Base-by-base conservation (phyloP, 2,113 vertebrate species). In the Terrapene triunguis region DNA sequence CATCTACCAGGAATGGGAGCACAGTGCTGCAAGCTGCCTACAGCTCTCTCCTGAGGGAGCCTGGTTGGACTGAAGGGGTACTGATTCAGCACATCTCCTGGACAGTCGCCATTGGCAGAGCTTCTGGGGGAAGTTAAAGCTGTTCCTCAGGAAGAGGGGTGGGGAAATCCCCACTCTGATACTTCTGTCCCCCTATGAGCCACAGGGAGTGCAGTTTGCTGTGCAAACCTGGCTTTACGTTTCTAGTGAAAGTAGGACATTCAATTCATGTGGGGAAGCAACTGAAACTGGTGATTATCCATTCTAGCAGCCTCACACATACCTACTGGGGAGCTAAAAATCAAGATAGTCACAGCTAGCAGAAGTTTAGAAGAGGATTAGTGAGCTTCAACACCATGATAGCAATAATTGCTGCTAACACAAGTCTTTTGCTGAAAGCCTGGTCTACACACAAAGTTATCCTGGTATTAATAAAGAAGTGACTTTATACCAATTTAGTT, bases 371-470 rank as follows among this genome's bases (percentile, higher is more conserved):
- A 93, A 86, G 55, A 94, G 89, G 54, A 32, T 62, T 74, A 69
- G 59, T 87, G 91, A 96, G 96, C 95, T 72, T n/a, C n/a, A 69
- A 72, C 35, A 92, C 96, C 96, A 97, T 90, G 95, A 88, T 87
- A 89, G 89, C 42, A 96, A 97, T 80, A 80, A 84, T 54, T 87
- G 96, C 94, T 95, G 93, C 95, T 89, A 85, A 90, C 82, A 80
- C 93, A 96, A 4, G 88, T 91, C 95, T 95, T 89, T 89, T 84
- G 1, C 6, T 44, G 16, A 78, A 6, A 89, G 90, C 87, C 92
- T 92, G 84, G 62, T 96, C n/a, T 62, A 97, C 88, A 89, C 89
- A 96, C 96, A 95, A 89, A 95, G 90, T 82, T 92, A 86, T 3
- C 84, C 17, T 82, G 42, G 17, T 90, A 90, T n/a, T 93, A 94